A percentile compares a stretch with the other conserved stretches of the same genome.
Evolutionary conservation across 2,113 vertebrate species (phyloP).

Genomic region (Corythornis madagascariensis): DNA sequence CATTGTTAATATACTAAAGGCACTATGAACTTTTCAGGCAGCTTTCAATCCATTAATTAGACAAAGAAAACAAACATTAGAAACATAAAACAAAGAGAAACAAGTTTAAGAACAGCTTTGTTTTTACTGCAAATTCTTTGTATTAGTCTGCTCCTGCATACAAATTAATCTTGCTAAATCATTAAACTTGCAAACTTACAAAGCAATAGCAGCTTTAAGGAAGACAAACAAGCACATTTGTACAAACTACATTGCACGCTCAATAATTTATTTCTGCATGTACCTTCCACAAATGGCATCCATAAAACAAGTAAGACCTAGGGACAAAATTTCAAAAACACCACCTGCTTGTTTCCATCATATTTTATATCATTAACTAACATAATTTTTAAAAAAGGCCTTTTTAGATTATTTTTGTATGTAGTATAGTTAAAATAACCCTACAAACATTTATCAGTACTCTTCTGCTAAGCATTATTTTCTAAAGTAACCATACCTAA

Average conservation of each 20-base stretch:
- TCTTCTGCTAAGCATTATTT: background rate
- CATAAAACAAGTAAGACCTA: slow-evolving; percentile 1
- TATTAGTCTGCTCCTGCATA: background rate
- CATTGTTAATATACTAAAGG: background rate
- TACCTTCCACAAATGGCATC: background rate
- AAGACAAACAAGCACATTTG: background rate
- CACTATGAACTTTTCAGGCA: background rate
- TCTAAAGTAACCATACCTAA: background rate
- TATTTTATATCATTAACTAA: slow-evolving; percentile 26
- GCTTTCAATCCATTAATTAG: background rate
- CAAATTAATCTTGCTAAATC: background rate
- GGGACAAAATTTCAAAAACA: slow-evolving; percentile 17
- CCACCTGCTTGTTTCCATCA: slow-evolving; percentile 1
- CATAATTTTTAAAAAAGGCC: background rate
- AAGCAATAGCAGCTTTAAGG: background rate
- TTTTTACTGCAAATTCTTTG: background rate
- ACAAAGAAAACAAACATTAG: background rate
- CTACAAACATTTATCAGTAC: background rate
- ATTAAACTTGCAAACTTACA: background rate
- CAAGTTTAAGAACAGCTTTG: background rate
- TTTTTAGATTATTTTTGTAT: background rate
- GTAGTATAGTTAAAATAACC: background rate
- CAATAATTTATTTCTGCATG: background rate
- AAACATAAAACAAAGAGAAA: background rate
- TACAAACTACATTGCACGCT: background rate